Base-by-base conservation (phyloP, 2,888 invertebrate genomes). In the Nesidiocoris tenuis region DNA sequence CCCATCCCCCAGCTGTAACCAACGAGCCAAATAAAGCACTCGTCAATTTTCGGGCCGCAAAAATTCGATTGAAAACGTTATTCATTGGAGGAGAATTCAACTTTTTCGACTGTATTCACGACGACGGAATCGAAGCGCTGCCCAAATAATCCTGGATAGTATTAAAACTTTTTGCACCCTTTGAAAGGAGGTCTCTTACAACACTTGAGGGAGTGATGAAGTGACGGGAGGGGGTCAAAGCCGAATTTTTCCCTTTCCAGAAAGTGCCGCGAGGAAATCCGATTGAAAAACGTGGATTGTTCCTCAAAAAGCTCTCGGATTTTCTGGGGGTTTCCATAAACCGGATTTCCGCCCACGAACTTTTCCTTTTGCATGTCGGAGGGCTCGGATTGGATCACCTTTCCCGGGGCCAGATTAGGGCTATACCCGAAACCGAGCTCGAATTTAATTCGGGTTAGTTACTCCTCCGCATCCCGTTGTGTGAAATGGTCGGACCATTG, bases 311-410 rank as follows among this genome's bases (percentile, higher is more conserved):
- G 39, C 39, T 39, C 39, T 39, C 39, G 39, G 39, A 39, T 39
- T 39, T n/a, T n/a, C 39, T 70, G 17, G 59, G 70, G 59, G 59
- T 70, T 70, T 70, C n/a, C 70, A 70, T 70, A 70, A 70, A 59
- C 59, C 59, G 70, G 70, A 59, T 70, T 59, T n/a, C 17, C n/a
- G n/a, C 54, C 22, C 2, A 22, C 67, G 16, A 67, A 67, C 55
- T 67, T 67, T 67, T 21, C 39, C 39, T 39, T 39, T 39, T 7
- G 5, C 39, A 12, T 39, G 39, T 39, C 12, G 5, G 12, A 7
- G 5, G 39, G 39, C 39, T 39, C 39, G 12, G 12, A 39, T 39
- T 39, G 39, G 39, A 39, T 39, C 39, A 12, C 39, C 39, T 39
- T 39, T 39, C 5, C 5, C 12, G 12, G 39, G 39, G 39, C 39